Evolutionary conservation across 2,888 invertebrate genomes (phyloP).

Genomic region (Sminthurides aquaticus): DNA sequence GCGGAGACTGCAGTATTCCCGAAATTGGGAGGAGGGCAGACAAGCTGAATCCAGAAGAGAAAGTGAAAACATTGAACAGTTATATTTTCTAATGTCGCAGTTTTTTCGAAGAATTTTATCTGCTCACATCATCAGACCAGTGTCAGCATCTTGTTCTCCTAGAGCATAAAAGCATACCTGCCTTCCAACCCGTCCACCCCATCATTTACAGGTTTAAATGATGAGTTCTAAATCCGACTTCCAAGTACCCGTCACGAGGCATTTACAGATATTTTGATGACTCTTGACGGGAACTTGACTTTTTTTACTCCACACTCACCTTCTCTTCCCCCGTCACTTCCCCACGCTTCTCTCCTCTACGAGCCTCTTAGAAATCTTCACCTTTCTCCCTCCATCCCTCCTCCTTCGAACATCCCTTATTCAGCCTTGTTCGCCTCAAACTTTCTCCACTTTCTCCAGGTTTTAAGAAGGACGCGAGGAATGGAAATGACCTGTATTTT

Average conservation of each 20-base stretch:
- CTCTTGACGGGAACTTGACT: slow-evolving; percentile 18
- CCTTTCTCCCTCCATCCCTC: too few species aligned
- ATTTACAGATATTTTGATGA: slow-evolving; percentile 22
- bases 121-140: too few species aligned
- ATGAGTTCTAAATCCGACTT: slow-evolving; percentile 18
- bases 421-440: neutral
- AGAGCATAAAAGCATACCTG: too few species aligned
- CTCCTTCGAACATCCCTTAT: neutral
- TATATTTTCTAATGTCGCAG: too few species aligned
- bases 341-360: neutral
- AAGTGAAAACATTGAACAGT: too few species aligned
- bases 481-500: neutral
- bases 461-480: neutral
- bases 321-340: slow-evolving; percentile 1
- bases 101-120: too few species aligned
- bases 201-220: slow-evolving; percentile 19
- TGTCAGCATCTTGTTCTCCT: too few species aligned
- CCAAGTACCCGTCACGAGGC: slow-evolving; percentile 14
- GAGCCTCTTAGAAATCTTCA: neutral
- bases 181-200: too few species aligned
- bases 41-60: too few species aligned
- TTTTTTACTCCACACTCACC: slow-evolving; percentile 1
- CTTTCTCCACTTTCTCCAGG: slow-evolving; percentile 2
- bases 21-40: too few species aligned
- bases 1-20: too few species aligned